Base-by-base conservation (phyloP, 2,797 vertebrate genomes). In the Helostoma temminkii region DNA sequence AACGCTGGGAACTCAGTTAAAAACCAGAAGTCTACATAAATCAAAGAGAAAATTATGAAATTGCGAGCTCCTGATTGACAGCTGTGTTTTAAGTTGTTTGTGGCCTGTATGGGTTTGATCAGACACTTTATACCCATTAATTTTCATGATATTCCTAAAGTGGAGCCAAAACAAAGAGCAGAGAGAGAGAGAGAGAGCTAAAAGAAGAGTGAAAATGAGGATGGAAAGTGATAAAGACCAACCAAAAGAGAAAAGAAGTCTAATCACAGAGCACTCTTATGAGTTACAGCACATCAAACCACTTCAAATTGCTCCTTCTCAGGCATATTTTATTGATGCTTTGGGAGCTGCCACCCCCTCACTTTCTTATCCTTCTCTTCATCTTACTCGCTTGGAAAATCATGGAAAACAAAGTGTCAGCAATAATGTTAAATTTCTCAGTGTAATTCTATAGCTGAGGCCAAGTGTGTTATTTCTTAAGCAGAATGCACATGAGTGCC, bases 341-440 rank as follows among this genome's bases (percentile, higher is more conserved):
- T 50, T 50, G 55, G 62, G 67, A 76, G 50, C 57, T 42, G 50
- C 58, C 65, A 67, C 58, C 62, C 64, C 53, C 10, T 1, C 55
- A 60, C 18, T 42, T 49, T 62, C 52, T 71, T 79, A 71, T 76
- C 67, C 57, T 61, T 45, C 60, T 43, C 60, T 79, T 74, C 62
- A 78, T 76, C 61, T 74, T 50, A 18, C 37, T 82, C 50, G 62
- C 46, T 58, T 52, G 52, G 69, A 83, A 86, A 80, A 52, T 74
- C 64, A 52, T 88, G 88, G 91, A 92, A 94, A 93, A 91, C 78
- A 85, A 88, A 76, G 76, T 83, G 81, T 91, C 90, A 91, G 91
- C 90, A 91, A 84, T 80, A 88, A 78, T 68, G 10, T 63, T 15
- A 32, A 85, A 87, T 80, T 80, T 89, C 80, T 82, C 78, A 42